Base-by-base conservation (phyloP, 2,888 invertebrate genomes). In the Oconnorella tubifera region DNA sequence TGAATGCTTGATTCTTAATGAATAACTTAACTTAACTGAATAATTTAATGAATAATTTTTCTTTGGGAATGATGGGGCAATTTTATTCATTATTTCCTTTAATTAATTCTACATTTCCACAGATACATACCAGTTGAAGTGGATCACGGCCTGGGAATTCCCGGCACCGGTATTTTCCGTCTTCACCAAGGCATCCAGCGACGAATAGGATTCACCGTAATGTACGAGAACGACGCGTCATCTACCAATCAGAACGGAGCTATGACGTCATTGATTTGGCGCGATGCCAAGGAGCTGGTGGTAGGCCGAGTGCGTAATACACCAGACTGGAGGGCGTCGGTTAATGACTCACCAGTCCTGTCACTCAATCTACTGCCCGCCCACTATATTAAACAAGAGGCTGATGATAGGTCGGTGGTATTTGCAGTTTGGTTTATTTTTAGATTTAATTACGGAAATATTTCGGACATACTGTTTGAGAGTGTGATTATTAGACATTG, bases 151-250 rank as follows among this genome's bases (percentile, higher is more conserved):
- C 94, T 94, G 79, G 65, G 65, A n/a, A 86, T 96, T 74, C 96
- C 98, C 0, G 97, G 97, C 81, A 89, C 94, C 49, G 98, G 98
- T 1, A 85, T 95, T 70, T 99, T 92, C 86, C 85, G 98, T 65
- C 86, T 99, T 67, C 98, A 99, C 84, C 99, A 99, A 84, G 99
- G 99, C 75, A 97, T 99, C 78, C 99, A 99, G 84, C 87, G 99
- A 62, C 89, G 99, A 72, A 92, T 99, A 79, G 90, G 98, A 73
- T 92, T 69, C 33, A 69, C 69, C 2, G 64, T 69, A 49, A 60
- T 69, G 59, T 82, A 79, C 68, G 82, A 82, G 71, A 75, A 90
- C 62, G 90, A 92, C 1, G 87, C 89, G 0, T n/a, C n/a, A n/a
- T n/a, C n/a, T n/a, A n/a, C n/a, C n/a, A n/a, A n/a, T n/a, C n/a